These are phyloP conservation scores for Sinodicranocentrus sp. DNA, from an alignment of 2,888 invertebrate genomes.

Conservation along the genomic window DNA sequence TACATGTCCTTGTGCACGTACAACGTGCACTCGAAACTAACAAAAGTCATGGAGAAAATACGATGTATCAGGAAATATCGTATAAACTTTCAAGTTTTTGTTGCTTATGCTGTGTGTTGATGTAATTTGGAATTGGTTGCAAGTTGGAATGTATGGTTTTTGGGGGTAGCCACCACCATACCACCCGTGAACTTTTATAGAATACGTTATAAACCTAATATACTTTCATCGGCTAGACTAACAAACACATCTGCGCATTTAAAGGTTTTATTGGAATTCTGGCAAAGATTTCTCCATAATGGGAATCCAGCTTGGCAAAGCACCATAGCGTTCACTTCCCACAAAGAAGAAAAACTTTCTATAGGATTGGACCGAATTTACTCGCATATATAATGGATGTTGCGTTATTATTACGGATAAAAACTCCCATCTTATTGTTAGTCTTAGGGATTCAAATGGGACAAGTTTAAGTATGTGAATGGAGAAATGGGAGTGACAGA, in stretches of 20 bases:
- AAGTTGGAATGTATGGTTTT: not conserved
- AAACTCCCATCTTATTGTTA: too few relatives aligned
- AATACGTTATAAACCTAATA: too few relatives aligned
- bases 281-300: not conserved
- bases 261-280: not conserved
- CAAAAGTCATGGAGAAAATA: too few relatives aligned
- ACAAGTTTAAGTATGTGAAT: constrained; percentile 26
- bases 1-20: not conserved
- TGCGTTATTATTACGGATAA: too few relatives aligned
- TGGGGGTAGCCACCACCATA: too few relatives aligned
- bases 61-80: not conserved
- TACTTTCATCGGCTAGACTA: not conserved
- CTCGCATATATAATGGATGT: too few relatives aligned
- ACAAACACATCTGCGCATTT: not conserved
- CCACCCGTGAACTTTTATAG: too few relatives aligned
- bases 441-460: constrained; percentile 11
- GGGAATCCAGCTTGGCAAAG: too few relatives aligned
- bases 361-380: too few relatives aligned
- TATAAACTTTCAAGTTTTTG: not conserved
- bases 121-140: constrained; percentile 32
- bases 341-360: too few relatives aligned
- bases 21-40: too few relatives aligned
- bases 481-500: constrained; percentile 35
- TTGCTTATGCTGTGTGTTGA: constrained; percentile 16
- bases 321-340: too few relatives aligned